A percentile compares a stretch with the other conserved stretches of the same genome.
phyloP scores from a whole-genome alignment of 2,113 vertebrate species.

The Pionites leucogaster region DNA sequence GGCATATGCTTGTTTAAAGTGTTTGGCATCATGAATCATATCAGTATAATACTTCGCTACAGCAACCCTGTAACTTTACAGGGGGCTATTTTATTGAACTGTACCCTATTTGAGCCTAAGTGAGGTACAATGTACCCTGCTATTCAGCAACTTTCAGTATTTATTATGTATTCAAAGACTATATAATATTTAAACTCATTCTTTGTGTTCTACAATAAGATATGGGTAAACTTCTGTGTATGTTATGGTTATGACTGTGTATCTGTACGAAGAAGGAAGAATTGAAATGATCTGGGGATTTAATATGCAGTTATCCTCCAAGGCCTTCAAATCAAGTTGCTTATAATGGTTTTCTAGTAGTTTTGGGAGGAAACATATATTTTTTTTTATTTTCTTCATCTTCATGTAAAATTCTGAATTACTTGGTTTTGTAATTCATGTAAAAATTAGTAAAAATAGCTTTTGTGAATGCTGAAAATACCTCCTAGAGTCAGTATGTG shows the following conservation, averaged over 20 bases:
- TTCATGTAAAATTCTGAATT: background rate
- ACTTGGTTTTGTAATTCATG: background rate
- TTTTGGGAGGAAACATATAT: background rate
- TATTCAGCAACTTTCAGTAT: background rate
- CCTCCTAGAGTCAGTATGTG: background rate
- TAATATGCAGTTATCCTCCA: background rate
- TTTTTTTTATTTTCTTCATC: background rate
- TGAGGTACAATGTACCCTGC: background rate
- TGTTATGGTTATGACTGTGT: background rate
- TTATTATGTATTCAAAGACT: background rate
- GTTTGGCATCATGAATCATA: background rate
- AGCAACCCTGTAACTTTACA: background rate
- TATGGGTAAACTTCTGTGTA: background rate
- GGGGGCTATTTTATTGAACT: background rate
- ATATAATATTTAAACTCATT: background rate
- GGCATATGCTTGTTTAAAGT: background rate
- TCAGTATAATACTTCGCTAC: background rate
- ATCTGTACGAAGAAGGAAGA: background rate
- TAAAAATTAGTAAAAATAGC: background rate
- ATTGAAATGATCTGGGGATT: background rate
- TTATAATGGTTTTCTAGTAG: background rate
- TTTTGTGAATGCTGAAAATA: background rate
- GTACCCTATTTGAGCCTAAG: background rate
- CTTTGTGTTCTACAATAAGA: background rate
- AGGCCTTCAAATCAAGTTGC: background rate